phyloP scores from a whole-genome alignment of 2,113 vertebrate species.

The Semnopithecus entellus region DNA sequence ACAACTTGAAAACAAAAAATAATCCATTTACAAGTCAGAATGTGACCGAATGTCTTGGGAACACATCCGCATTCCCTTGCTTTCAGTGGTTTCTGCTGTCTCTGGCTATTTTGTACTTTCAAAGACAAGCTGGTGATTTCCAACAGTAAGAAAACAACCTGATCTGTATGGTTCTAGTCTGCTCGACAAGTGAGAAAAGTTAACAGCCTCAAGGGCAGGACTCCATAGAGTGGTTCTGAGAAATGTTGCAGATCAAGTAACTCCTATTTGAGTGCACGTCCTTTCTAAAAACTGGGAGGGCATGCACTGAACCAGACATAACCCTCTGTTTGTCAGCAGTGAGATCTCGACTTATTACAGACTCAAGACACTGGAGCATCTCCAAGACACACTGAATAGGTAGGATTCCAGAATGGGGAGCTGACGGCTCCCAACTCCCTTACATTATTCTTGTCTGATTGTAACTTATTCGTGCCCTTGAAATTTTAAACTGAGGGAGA shows the following conservation, averaged over 20 bases:
- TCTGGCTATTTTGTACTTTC: accelerated
- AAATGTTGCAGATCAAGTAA: background rate
- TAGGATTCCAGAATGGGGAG: background rate
- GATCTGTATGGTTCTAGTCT: accelerated
- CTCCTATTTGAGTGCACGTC: background rate
- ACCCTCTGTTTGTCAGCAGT: slow-evolving; percentile 4
- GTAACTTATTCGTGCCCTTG: too few species aligned
- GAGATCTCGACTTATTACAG: background rate
- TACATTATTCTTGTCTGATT: background rate
- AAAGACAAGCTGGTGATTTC: background rate
- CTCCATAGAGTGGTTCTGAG: background rate
- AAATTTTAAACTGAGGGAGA: background rate
- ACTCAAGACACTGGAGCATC: background rate
- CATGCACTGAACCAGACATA: slow-evolving; percentile 18
- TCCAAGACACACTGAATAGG: background rate
- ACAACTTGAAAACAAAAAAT: background rate
- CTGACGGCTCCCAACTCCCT: background rate
- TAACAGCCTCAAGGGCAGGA: background rate
- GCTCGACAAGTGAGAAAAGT: background rate
- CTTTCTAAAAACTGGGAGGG: background rate
- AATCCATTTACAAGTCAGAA: background rate
- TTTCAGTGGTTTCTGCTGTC: accelerated
- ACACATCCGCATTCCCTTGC: accelerated
- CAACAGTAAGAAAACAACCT: too few species aligned
- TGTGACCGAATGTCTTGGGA: accelerated